Evolutionary conservation across 2,888 invertebrate genomes (phyloP).

Genomic region (Myopa testacea): DNA sequence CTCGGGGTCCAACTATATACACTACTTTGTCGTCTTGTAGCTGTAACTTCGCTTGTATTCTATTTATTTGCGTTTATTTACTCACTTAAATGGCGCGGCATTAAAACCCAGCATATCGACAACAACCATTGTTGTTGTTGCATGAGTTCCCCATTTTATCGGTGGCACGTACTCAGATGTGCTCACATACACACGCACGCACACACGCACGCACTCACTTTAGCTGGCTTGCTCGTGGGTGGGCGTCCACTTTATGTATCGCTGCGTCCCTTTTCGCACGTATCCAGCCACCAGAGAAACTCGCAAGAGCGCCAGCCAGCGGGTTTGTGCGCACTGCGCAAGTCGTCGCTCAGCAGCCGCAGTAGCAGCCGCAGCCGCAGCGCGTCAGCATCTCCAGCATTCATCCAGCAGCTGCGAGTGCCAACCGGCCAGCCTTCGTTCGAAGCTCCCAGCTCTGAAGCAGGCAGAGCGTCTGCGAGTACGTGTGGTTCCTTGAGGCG

Average conservation of each 20-base stretch:
- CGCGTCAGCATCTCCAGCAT: conserved; percentile 18
- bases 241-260: conserved; percentile 35
- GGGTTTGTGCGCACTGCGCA: conserved; percentile 32
- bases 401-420: conserved; percentile 13
- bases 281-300: conserved; percentile 31
- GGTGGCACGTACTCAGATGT: too few relatives aligned
- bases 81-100: conserved; percentile 21
- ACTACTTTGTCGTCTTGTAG: not conserved
- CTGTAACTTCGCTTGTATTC: not conserved
- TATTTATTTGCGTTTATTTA: conserved; percentile 27
- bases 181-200: not conserved
- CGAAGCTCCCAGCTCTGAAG: not conserved
- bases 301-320: conserved; percentile 26
- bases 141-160: conserved; percentile 25
- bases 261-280: conserved; percentile 22
- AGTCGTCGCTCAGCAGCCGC: conserved; percentile 31
- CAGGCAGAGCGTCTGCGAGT: not conserved
- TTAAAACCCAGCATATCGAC: not conserved
- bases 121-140: not conserved
- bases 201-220: not conserved
- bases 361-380: not conserved
- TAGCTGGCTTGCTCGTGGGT: conserved; percentile 4
- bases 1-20: not conserved
- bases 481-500: conserved; percentile 19
- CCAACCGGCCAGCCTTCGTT: not conserved